Base-by-base conservation (phyloP, 2,888 invertebrate genomes). In the Erebia ligea region DNA sequence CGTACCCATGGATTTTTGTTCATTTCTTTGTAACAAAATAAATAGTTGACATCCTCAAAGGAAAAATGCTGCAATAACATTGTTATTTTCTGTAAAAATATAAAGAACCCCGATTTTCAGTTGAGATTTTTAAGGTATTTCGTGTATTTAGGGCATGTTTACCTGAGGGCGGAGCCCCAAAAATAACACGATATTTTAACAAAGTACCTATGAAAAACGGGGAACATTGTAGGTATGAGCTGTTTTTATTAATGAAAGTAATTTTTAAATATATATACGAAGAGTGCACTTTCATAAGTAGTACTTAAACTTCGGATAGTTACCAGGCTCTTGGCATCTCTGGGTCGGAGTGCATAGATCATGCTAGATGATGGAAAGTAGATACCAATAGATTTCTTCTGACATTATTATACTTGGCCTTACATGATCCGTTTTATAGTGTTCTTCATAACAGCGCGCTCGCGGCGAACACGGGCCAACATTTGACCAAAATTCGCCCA, bases 101-200 rank as follows among this genome's bases (percentile, higher is more conserved):
- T 48, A 34, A 42, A 19, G 56, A 15, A 25, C 8, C 8, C 8
- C 8, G 42, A 56, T 66, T 54, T 56, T 56, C 56, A 10, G 40
- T 15, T 42, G 42, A 56, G 65, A 56, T 52, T 66, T 64, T 42
- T 56, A 15, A 56, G 56, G 19, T 56, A 66, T 66, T 66, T 42
- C 42, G 54, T 19, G 40, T 56, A 66, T 65, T 65, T 34, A 50
- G 65, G 17, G 17, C 13, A 17, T 56, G 54, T 66, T 66, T 66
- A 66, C 65, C 42, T 56, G 15, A 66, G 65, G 65, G 42, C 42
- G 56, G 56, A 21, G 13, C 21, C 56, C 54, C 19, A 56, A 40
- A 45, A 66, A 66, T 54, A 42, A 65, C 40, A 56, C 6, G 45
- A 48, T 62, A 62, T 21, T 62, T 13, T 21, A 59, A 17, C 8